Evolutionary conservation across 92 coral and sea anemone species (phyloP), one percentile per base, ranked within the genome.

Genomic region (Palythoa grandiflora): DNA sequence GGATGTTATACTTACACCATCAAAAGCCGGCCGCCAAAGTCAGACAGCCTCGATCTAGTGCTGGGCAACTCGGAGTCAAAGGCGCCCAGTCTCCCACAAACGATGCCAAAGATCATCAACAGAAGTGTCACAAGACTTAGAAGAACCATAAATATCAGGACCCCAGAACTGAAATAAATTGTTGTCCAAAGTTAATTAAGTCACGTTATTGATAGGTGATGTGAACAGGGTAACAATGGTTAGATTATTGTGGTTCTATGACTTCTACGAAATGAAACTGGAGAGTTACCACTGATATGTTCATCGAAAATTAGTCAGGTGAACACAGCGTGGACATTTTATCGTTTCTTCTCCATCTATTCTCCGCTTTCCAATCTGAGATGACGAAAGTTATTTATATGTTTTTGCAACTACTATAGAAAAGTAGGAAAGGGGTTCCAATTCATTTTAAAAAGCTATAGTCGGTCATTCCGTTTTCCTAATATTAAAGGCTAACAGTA

Each of bases 31-130:
- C 86, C 75, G 15, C 75, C 86, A 48, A 81, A 81, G 35, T 81
- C 86, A 40, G 86, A 81, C 57, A 81, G 75, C 86, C 61, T 81
- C 47, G 86, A 81, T 66, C 86, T 81, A 1, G 86, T 81, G 76
- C 86, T 81, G 20, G 86, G 86, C 48, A 81, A 63, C 65, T 81
- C 76, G 47, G 86, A 81, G 44, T 81, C 86, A 28, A 81, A 81
- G 4, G 61, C 48, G 20, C 86, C 86, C 40, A 66, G 75, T 65
- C 86, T 81, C 48, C 86, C 86, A 11, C 75, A 65, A 5, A 81
- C 76, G 36, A 81, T 81, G 39, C 86, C 86, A 40, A 54, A 65
- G 1, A 81, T 52, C 21, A 44, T 68, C 76, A 81, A 19, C 86
- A 47, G 61, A 28, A 81, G 59, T 3, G 37, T 40, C 37, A 66